Evolutionary conservation across 2,113 vertebrate genomes (phyloP).

Genomic region (Callochromis pleurospilus): DNA sequence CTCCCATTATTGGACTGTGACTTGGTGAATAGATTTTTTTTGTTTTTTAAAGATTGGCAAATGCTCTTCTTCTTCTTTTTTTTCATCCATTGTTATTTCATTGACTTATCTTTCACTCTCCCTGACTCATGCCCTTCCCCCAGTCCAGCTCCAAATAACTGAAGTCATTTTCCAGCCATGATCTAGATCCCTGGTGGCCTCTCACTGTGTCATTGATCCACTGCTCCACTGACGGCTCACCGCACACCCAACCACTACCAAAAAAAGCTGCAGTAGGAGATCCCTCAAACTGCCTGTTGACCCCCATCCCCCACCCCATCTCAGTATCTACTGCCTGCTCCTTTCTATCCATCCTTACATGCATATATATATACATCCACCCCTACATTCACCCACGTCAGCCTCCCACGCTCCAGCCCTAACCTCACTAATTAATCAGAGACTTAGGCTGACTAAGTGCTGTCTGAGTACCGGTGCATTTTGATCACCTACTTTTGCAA

Average conservation of each 20-base stretch:
- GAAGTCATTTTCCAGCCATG: slow-evolving; percentile 23
- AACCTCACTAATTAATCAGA: slow-evolving; percentile 46
- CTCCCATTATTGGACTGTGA: not conserved
- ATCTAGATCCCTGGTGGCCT: slow-evolving; percentile 24
- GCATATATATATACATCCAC: not conserved
- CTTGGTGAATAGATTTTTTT: not conserved
- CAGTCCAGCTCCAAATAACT: slow-evolving; percentile 6
- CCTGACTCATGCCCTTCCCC: slow-evolving; percentile 25
- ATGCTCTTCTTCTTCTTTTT: not conserved
- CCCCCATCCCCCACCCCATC: not conserved
- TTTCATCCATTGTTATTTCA: slow-evolving; percentile 15
- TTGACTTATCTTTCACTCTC: slow-evolving; percentile 19
- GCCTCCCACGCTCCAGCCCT: slow-evolving; percentile 26
- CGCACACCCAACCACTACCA: not conserved
- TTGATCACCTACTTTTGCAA: slow-evolving; percentile 36
- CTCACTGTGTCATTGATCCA: slow-evolving; percentile 46
- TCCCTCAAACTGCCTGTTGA: slow-evolving; percentile 1
- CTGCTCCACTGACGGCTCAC: not conserved
- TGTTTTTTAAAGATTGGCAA: not conserved
- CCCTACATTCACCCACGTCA: slow-evolving; percentile 1
- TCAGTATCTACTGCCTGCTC: not conserved
- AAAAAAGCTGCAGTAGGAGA: not conserved
- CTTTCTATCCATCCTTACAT: not conserved
- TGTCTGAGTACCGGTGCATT: slow-evolving; percentile 21
- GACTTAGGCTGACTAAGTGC: slow-evolving; percentile 8